phyloP scores from a whole-genome alignment of 2,113 vertebrate species.

The Spermophilus dauricus region DNA sequence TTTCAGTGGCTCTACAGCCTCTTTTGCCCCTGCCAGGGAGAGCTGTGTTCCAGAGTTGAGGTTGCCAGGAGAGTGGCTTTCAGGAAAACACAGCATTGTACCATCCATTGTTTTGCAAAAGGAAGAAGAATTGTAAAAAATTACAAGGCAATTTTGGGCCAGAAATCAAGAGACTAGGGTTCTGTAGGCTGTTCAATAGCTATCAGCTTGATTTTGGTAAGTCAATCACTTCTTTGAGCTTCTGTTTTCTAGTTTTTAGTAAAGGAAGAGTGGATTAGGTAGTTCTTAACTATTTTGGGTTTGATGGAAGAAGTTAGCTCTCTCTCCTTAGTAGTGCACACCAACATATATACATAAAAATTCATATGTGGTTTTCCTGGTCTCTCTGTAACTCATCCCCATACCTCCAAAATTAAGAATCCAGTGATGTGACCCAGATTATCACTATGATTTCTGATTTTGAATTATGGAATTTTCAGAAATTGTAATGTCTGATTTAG shows the following conservation, averaged over 20 bases:
- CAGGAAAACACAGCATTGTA: not conserved
- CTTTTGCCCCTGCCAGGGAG: not conserved
- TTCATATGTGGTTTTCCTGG: not conserved
- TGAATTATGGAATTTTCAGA: constrained; percentile 55
- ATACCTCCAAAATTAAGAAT: not conserved
- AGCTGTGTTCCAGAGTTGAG: not conserved
- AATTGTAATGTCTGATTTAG: constrained; percentile 15
- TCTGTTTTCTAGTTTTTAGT: constrained; percentile 25
- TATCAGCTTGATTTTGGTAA: not conserved
- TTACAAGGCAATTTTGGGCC: not conserved
- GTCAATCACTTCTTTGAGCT: not conserved
- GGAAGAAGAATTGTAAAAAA: constrained; percentile 2
- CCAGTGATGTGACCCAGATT: not conserved
- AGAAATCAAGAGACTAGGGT: not conserved
- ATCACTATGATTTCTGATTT: constrained; percentile 12
- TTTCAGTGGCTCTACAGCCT: constrained; percentile 10
- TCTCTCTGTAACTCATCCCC: not conserved
- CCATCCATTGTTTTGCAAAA: constrained; percentile 45
- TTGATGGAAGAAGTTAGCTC: constrained; percentile 46
- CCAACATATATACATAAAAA: not conserved
- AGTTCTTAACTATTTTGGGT: constrained; percentile 21
- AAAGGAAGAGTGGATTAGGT: not conserved
- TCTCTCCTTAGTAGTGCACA: not conserved
- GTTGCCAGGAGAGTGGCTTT: not conserved
- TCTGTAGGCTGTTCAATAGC: not conserved